phyloP scores from a whole-genome alignment of 2,797 vertebrate genomes.

The Anguilla megastoma region DNA sequence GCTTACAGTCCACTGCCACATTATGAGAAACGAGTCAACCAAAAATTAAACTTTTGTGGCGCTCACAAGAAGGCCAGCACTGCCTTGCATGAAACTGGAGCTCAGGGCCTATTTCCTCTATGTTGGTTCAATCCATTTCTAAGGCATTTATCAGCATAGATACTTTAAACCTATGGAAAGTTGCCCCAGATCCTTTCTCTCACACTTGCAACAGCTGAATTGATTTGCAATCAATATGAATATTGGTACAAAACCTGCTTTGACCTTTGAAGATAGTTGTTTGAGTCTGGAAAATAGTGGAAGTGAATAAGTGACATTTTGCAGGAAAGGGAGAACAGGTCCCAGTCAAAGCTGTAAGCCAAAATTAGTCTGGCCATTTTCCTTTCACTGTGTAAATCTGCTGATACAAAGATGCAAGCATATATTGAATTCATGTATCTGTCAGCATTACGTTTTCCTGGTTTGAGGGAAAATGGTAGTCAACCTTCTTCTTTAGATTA shows the following conservation, averaged over 20 bases:
- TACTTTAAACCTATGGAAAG: background rate
- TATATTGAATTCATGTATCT: background rate
- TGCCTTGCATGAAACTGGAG: background rate
- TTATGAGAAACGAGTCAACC: background rate
- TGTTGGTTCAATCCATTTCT: background rate
- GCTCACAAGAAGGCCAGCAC: background rate
- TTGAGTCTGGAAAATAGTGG: background rate
- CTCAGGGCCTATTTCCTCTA: background rate
- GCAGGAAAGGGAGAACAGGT: background rate
- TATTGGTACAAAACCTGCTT: background rate
- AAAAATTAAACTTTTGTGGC: background rate
- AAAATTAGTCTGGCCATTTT: background rate
- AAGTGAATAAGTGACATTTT: background rate
- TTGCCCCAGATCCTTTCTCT: background rate
- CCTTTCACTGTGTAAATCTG: background rate
- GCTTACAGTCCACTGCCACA: background rate
- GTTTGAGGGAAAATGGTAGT: background rate
- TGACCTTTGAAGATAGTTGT: background rate
- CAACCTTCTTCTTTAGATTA: too few species aligned
- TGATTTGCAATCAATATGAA: background rate
- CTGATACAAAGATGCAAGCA: background rate
- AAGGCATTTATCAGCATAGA: background rate
- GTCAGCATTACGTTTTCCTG: background rate
- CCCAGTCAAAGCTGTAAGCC: background rate
- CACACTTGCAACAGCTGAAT: background rate